Conservation (phyloP, 2,113 vertebrate genomes). For the Candoia aspera region DNA sequence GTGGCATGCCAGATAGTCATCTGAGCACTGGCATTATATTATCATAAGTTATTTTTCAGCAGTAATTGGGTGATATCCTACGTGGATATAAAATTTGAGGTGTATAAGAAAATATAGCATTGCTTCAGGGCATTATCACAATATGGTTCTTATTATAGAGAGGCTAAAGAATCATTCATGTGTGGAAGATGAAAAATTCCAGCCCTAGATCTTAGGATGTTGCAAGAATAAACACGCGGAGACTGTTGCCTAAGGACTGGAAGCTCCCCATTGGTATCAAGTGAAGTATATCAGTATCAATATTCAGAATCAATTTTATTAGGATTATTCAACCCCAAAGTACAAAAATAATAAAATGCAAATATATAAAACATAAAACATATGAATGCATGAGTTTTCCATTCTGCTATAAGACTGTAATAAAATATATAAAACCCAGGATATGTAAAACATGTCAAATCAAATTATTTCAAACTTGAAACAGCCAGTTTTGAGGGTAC, state of each 20-base stretch:
- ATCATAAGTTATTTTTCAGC: not conserved
- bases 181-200: not conserved
- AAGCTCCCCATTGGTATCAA: too few relatives aligned
- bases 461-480: too few relatives aligned
- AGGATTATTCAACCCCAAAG: too few relatives aligned
- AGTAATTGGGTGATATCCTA: not conserved
- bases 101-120: not conserved
- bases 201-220: not conserved
- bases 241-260: not conserved
- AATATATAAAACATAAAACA: too few relatives aligned
- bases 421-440: too few relatives aligned
- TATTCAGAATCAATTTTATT: too few relatives aligned
- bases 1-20: not conserved
- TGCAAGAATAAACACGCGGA: not conserved
- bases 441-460: too few relatives aligned
- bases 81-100: not conserved
- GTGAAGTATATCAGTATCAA: too few relatives aligned
- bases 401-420: too few relatives aligned
- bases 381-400: too few relatives aligned
- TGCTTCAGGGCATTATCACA: not conserved
- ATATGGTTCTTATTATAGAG: not conserved
- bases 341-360: too few relatives aligned
- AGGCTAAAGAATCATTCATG: not conserved
- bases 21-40: not conserved
- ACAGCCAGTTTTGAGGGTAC: too few relatives aligned